Percentiles rank a stretch among this genome's conserved stretches.
phyloP scores from a whole-genome alignment of 2,113 vertebrate species.

The Ciconia stormi region DNA sequence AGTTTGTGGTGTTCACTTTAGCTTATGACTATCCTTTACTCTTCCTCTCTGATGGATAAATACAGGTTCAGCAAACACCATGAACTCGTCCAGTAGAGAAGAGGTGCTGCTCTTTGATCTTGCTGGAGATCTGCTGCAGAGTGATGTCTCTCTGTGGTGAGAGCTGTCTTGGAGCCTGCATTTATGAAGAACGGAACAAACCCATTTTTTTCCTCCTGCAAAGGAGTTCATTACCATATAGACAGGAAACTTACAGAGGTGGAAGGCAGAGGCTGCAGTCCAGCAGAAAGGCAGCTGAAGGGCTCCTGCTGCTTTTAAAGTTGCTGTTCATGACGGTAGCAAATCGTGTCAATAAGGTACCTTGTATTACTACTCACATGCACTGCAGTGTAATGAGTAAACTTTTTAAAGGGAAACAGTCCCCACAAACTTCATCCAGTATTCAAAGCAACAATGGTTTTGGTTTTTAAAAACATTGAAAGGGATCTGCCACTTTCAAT shows the following conservation, averaged over 20 bases:
- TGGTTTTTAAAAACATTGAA: constrained; percentile 49
- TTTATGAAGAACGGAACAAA: background rate
- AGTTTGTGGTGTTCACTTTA: background rate
- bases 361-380: constrained; percentile 10
- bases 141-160: background rate
- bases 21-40: background rate
- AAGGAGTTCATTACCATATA: fast-evolving
- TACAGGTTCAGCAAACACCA: background rate
- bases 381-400: background rate
- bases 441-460: constrained; percentile 22
- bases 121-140: background rate
- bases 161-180: background rate
- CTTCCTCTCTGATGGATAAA: background rate
- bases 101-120: background rate
- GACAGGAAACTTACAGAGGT: background rate
- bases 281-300: background rate
- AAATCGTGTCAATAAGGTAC: constrained; percentile 46
- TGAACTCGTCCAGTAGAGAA: background rate
- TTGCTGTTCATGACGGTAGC: constrained; percentile 7
- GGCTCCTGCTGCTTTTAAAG: constrained; percentile 31
- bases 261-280: background rate
- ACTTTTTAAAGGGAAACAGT: constrained; percentile 47
- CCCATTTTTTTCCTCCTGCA: background rate
- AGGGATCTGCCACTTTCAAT: constrained; percentile 72
- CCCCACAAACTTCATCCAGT: background rate